Evolutionary conservation across 2,888 invertebrate genomes (phyloP), one percentile per base, ranked within the genome.

Genomic region (Heteromurus nitidus): DNA sequence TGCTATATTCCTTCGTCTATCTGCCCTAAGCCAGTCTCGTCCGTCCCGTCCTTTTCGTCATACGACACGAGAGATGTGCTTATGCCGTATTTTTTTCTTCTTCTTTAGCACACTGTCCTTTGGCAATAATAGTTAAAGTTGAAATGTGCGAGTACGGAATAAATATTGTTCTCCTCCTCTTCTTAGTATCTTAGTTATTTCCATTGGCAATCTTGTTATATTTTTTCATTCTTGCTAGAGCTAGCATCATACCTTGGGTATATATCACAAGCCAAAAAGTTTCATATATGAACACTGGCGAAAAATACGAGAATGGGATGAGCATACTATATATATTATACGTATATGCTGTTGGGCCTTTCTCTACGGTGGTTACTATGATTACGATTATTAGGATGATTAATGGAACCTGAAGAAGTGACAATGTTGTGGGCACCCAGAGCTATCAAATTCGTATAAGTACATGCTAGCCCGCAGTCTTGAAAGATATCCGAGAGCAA

Each of bases 351-450:
- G 18, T 22, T 62, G 20, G 31, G 22, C 60, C 28, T 47, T 69
- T 62, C 69, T 77, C 64, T 62, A 69, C 60, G 69, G 62, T 69
- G 60, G 62, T 31, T 36, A 77, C 64, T 69, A 64, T 69, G 69
- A 69, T 69, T 77, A 77, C 53, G 69, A 77, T 60, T 77, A 77
- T 77, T 77, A 77, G 62, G 69, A 77, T 77, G 77, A 77, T 77
- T 69, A 77, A 77, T 77, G 69, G 77, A 77, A 77, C 77, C 77
- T 47, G 77, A 77, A 77, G 77, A 60, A 68, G 69, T 77, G 47
- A 69, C 60, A 77, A 69, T 69, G 50, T 62, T 77, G 62, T 77
- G 77, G 47, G 69, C 69, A 69, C 77, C 69, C 69, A 50, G 18
- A 77, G 69, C 68, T 36, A 62, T 64, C 60, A 76, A 69, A 62